Evolutionary conservation across 2,797 vertebrate species (phyloP), one percentile per base, ranked within the genome.

Genomic region (Kryptopterus vitreolus): DNA sequence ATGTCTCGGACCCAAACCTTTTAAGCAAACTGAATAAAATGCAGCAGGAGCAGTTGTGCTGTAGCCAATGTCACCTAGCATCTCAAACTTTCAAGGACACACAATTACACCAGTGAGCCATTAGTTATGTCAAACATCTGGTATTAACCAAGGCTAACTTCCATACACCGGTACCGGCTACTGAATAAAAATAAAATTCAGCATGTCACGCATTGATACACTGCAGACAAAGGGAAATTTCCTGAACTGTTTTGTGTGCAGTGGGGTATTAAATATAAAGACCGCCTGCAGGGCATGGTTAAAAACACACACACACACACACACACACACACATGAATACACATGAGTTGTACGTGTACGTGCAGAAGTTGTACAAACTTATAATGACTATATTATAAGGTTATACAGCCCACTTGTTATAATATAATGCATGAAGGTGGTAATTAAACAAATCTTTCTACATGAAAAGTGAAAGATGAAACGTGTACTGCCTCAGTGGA

Each of bases 111-210:
- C 66, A 76, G 59, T 9, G 46, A 75, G 61, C 29, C 68, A 82
- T 84, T 86, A 68, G 69, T 76, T 33, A 84, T 83, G 77, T 79
- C 70, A 83, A 74, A 38, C n/a, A 79, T 70, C 71, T 73, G 81
- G 77, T 77, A 84, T 86, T 84, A 85, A 85, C 83, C n/a, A 71
- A 61, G 61, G 52, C 33, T 48, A 31, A n/a, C 80, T 79, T 80
- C 82, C 82, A 80, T 22, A 24, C 33, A 22, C 70, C 69, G 52
- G 61, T 22, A 78, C 46, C 16, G n/a, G 65, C 20, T 33, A 63
- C n/a, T 18, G 18, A 48, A 13, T 43, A n/a, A 48, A 29, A 29
- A 43, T 15, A 65, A 31, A 62, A 12, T 26, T 22, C 22, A 35
- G 20, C 48, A 31, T 2, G n/a, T 77, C 10, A 62, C 3, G 43